Conservation (phyloP, 2,888 invertebrate genomes). For the Lissocephala sabroskyi region DNA sequence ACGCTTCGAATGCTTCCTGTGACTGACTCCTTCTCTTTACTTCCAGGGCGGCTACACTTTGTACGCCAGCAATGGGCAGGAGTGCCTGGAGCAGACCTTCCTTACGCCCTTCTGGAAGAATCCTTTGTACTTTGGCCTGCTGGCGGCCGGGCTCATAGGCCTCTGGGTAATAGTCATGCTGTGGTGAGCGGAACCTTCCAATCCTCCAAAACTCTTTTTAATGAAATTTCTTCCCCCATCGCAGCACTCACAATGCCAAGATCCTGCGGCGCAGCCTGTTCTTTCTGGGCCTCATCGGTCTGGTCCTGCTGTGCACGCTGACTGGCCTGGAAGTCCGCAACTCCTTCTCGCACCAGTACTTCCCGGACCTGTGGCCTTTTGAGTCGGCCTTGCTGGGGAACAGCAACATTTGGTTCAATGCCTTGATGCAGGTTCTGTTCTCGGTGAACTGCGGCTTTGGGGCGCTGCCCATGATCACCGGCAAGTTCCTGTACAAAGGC, state of each 20-base stretch:
- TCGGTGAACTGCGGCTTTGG: slow-evolving; percentile 72
- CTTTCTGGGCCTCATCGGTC: slow-evolving; percentile 65
- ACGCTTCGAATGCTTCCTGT: neutral
- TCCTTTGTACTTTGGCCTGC: slow-evolving; percentile 69
- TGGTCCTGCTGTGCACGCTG: slow-evolving; percentile 62
- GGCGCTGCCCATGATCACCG: slow-evolving; percentile 71
- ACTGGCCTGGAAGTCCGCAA: slow-evolving; percentile 71
- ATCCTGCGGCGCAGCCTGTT: slow-evolving; percentile 68
- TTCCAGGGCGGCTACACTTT: slow-evolving; percentile 66
- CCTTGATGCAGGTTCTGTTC: slow-evolving; percentile 71
- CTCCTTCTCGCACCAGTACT: slow-evolving; percentile 63
- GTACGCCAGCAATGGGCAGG: slow-evolving; percentile 66
- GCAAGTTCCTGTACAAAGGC: slow-evolving; percentile 72
- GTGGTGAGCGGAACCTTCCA: slow-evolving; percentile 51
- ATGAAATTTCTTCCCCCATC: neutral
- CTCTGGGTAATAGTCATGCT: slow-evolving; percentile 71
- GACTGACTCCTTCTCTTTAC: neutral
- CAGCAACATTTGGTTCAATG: slow-evolving; percentile 71
- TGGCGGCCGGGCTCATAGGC: slow-evolving; percentile 68
- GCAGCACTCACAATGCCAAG: slow-evolving; percentile 71
- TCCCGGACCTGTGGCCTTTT: slow-evolving; percentile 69
- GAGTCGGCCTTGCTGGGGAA: slow-evolving; percentile 49
- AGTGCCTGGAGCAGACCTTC: slow-evolving; percentile 70
- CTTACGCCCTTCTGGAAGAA: slow-evolving; percentile 72
- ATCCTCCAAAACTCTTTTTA: rapidly evolving